These are phyloP conservation scores for Ceyx margarethae DNA, from an alignment of 2,113 vertebrate species.

Conservation along the genomic window DNA sequence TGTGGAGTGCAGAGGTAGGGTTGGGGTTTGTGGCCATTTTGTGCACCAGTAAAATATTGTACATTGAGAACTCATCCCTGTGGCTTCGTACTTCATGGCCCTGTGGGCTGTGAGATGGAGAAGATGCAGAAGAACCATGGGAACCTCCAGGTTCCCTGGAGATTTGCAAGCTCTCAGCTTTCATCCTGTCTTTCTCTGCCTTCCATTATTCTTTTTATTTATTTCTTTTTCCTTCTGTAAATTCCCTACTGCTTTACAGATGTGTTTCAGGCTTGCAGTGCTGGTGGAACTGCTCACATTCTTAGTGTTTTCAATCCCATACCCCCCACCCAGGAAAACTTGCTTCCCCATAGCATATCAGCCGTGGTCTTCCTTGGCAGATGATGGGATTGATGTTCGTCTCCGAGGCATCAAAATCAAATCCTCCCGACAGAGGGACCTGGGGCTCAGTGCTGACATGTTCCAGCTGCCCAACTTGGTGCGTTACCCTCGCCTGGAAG, in stretches of 20 bases:
- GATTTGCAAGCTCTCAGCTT: background rate
- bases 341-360: background rate
- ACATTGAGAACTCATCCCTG: background rate
- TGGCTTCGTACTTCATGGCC: background rate
- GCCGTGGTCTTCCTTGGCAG: constrained; percentile 60
- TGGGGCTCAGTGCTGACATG: constrained; percentile 92
- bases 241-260: background rate
- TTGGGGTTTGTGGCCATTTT: background rate
- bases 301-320: background rate
- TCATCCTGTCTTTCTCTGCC: background rate
- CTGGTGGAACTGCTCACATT: background rate
- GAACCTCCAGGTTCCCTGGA: background rate
- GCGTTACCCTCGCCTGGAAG: constrained; percentile 94
- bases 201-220: background rate
- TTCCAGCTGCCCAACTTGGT: constrained; percentile 94
- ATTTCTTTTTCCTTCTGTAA: background rate
- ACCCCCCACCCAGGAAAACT: background rate
- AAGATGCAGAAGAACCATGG: background rate
- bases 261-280: background rate
- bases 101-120: background rate
- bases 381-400: constrained; percentile 95
- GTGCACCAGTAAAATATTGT: background rate
- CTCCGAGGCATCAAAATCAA: constrained; percentile 96
- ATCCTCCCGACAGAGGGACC: constrained; percentile 89
- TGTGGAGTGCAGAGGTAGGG: constrained; percentile 91